Conservation (phyloP, 1,140 invertebrate species). For the Rhizoglyphus robini region DNA sequence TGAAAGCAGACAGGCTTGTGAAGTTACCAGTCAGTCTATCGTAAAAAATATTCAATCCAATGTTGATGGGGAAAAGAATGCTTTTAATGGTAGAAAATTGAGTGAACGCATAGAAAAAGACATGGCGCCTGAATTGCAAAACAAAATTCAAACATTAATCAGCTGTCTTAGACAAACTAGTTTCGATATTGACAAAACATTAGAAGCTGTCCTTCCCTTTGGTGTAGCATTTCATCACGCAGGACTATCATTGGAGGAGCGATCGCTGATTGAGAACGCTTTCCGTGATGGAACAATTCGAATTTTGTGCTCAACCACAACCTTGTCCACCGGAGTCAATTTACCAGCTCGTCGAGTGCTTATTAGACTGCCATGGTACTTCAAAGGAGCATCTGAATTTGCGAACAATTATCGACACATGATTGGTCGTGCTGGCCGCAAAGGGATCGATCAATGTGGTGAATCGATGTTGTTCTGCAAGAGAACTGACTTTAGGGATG, state of each 20-base stretch:
- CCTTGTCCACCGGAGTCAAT: conserved; percentile 90
- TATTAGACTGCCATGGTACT: conserved; percentile 60
- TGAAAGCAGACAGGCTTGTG: conserved; percentile 85
- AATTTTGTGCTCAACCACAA: conserved; percentile 88
- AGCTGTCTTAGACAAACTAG: conserved; percentile 70
- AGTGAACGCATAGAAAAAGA: no score
- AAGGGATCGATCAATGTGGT: conserved; percentile 57
- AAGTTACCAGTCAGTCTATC: conserved; percentile 63
- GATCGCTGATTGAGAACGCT: conserved; percentile 86
- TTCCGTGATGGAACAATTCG: no score
- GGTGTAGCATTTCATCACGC: conserved; percentile 95
- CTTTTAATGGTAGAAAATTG: no score
- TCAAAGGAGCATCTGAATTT: conserved; percentile 56
- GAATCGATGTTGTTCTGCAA: conserved; percentile 86
- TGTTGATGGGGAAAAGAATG: no score
- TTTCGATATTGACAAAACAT: conserved; percentile 57
- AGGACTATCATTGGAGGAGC: conserved; percentile 86
- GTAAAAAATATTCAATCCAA: no score
- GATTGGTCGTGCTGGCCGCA: conserved; percentile 88
- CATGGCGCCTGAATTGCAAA: no score
- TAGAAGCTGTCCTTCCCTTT: conserved; percentile 64
- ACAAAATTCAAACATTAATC: no score
- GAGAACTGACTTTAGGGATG: conserved; percentile 49
- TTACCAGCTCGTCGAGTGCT: conserved; percentile 86
- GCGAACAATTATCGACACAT: conserved; percentile 84